Evolutionary conservation across 2,797 vertebrate genomes (phyloP).

Genomic region (Fundulus diaphanus): DNA sequence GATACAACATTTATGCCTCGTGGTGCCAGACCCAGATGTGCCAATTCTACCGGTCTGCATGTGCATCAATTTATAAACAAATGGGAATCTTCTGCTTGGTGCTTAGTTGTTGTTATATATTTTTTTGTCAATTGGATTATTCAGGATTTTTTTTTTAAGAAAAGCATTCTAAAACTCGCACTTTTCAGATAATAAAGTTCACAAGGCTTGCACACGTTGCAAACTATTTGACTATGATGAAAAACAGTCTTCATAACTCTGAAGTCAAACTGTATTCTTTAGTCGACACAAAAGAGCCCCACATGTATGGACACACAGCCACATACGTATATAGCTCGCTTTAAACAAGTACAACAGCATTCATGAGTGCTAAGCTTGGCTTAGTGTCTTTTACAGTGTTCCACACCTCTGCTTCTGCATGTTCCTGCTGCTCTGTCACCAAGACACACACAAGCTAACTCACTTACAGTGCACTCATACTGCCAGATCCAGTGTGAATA

Average conservation of each 20-base stretch:
- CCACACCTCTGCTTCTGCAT: slow-evolving; percentile 23
- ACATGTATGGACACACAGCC: background rate
- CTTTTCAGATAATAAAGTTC: no score
- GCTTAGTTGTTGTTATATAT: no score
- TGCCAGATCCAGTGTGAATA: slow-evolving; percentile 22
- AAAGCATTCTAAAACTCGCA: no score
- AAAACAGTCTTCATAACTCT: background rate
- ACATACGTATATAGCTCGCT: background rate
- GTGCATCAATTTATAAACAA: no score
- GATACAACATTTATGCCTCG: no score
- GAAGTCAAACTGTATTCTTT: background rate
- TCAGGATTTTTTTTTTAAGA: no score
- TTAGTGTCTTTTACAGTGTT: slow-evolving; percentile 33
- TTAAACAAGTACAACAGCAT: slow-evolving; percentile 37
- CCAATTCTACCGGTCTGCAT: no score
- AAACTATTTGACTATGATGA: background rate
- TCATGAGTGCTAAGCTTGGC: slow-evolving; percentile 44
- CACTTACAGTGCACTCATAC: slow-evolving; percentile 19
- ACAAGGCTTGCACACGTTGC: no score
- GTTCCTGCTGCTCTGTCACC: slow-evolving; percentile 10
- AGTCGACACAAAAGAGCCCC: background rate
- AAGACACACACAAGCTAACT: slow-evolving; percentile 2
- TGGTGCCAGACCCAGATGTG: no score
- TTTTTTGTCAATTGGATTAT: no score
- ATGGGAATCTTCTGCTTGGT: no score